Base-by-base conservation (phyloP, 2,797 vertebrate genomes). In the Alcedo atthis region DNA sequence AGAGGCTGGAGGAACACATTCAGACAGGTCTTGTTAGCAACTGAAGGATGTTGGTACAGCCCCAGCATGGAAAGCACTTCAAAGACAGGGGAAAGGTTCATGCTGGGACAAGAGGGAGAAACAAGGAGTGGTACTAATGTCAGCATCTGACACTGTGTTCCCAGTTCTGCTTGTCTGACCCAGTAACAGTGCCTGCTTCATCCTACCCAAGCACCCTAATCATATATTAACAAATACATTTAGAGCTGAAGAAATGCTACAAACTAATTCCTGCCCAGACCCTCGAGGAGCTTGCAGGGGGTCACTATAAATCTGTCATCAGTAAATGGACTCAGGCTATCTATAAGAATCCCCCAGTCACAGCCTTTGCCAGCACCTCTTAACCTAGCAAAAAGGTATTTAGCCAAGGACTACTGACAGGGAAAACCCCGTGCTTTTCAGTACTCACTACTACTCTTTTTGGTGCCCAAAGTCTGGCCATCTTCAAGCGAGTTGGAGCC, bases 401-500 rank as follows among this genome's bases (percentile, higher is more conserved):
- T 59, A 70, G 84, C 13, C 71, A 64, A 48, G 46, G 33, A 76
- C 42, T 67, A 61, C 30, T 9, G 66, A 40, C 21, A 22, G 59
- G 16, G 33, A 57, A 64, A 84, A 18, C 35, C 5, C 9, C 89
- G 71, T 3, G 6, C 55, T 89, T 68, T 58, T 66, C 59, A 91
- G 83, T 96, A 99, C 99, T 99, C 98, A 99, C 99, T 99, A 94
- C 98, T 98, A 98, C 99, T 99, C 93, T 98, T 99, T 96, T 99
- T 99, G 57, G 98, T 98, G 37, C 98, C 98, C 86, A 98, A 48
- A 37, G 98, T 97, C 49, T 99, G 98, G 6, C 98, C 95, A 86
- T 99, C 99, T 73, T 99, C 99, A 81, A 99, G 98, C n/a, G 99
- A 99, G 97, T 99, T 99, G 86, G 99, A 99, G 91, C 99, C 99